Conservation (phyloP, 2,797 vertebrate genomes). For the Pseudocheirus occidentalis region DNA sequence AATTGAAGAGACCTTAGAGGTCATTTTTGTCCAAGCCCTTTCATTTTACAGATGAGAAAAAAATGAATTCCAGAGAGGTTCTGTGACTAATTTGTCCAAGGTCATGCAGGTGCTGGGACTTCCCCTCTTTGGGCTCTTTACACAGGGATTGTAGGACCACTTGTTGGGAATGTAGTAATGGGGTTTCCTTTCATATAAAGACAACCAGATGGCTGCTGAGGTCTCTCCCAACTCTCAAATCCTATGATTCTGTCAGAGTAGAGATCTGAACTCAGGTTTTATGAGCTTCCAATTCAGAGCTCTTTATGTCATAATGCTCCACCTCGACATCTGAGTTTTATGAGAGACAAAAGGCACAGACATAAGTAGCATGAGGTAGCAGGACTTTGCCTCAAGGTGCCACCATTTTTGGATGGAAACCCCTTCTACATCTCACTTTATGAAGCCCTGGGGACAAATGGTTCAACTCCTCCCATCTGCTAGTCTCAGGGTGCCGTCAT, state of each 20-base stretch:
- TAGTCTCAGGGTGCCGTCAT: not conserved
- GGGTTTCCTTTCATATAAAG: not conserved
- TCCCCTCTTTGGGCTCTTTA: not conserved
- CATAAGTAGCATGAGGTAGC: not conserved
- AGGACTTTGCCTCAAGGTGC: not conserved
- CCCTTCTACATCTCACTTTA: not conserved
- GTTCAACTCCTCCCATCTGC: not conserved
- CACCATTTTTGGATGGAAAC: not conserved
- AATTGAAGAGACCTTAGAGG: not conserved
- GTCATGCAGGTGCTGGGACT: not conserved
- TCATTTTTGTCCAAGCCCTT: slow-evolving; percentile 11
- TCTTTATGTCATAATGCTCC: not conserved
- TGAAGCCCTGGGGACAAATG: not conserved
- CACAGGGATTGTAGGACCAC: not conserved
- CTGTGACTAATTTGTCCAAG: not conserved
- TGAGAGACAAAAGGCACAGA: not conserved
- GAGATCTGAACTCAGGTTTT: not conserved
- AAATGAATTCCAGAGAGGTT: not conserved
- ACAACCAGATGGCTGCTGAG: not conserved
- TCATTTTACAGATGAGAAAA: not conserved
- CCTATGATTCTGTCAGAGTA: not conserved
- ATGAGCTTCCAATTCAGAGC: not conserved
- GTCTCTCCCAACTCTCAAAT: not conserved
- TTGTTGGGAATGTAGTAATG: not conserved
- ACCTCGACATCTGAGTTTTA: not conserved